Conservation (phyloP, 2,888 invertebrate genomes). For the Apocheima hispidaria region DNA sequence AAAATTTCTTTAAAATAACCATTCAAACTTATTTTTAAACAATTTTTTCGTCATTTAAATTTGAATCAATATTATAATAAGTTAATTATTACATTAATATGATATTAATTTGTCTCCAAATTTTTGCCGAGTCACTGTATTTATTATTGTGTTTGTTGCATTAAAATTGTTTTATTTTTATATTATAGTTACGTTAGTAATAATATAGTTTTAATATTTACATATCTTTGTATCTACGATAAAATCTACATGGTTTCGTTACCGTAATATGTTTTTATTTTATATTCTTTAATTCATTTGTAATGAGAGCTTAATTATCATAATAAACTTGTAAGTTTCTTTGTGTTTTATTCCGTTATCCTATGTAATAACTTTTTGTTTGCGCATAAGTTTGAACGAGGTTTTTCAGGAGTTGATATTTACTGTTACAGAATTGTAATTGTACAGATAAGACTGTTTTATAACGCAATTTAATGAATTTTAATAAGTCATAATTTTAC, state of each 20-base stretch:
- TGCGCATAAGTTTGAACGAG: neutral
- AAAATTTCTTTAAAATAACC: too few relatives aligned
- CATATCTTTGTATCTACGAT: slow-evolving; percentile 7
- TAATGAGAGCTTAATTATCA: slow-evolving; percentile 28
- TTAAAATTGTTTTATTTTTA: neutral
- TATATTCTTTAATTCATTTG: slow-evolving; percentile 10
- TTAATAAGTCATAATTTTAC: too few relatives aligned
- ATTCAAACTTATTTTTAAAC: too few relatives aligned
- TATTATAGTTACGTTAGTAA: neutral
- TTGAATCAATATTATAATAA: too few relatives aligned
- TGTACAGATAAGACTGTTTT: neutral
- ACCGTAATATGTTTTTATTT: slow-evolving; percentile 4
- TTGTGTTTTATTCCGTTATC: slow-evolving; percentile 45
- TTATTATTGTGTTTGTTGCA: too few relatives aligned
- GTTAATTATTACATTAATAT: too few relatives aligned
- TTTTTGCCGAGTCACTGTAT: too few relatives aligned
- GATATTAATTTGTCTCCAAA: too few relatives aligned
- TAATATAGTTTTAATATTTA: neutral
- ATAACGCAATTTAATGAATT: neutral
- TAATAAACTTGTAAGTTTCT: slow-evolving; percentile 41
- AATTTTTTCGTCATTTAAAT: too few relatives aligned
- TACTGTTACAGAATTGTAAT: neutral
- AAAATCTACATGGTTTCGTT: slow-evolving; percentile 17
- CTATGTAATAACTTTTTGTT: neutral
- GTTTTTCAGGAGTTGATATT: neutral